Percentiles rank a stretch among this genome's conserved stretches.
Evolutionary conservation across 2,888 invertebrate species (phyloP).

Genomic region (Candidula unifasciata): DNA sequence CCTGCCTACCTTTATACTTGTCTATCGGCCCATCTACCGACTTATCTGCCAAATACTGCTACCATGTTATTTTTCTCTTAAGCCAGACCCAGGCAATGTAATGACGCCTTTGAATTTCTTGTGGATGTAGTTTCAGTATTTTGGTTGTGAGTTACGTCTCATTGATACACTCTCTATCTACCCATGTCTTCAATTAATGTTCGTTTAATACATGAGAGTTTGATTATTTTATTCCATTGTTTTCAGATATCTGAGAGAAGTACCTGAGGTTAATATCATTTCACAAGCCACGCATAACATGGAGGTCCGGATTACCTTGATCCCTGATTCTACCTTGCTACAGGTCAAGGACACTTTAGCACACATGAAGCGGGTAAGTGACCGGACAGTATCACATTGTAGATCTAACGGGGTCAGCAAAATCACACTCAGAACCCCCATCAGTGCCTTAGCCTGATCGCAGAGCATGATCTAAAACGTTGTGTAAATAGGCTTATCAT

Average conservation of each 20-base stretch:
- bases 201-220: not conserved
- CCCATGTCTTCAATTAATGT: not conserved
- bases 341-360: constrained; percentile 49
- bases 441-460: too few species aligned
- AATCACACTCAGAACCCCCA: too few species aligned
- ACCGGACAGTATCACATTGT: not conserved
- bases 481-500: too few species aligned
- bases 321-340: constrained; percentile 36
- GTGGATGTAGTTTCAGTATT: too few species aligned
- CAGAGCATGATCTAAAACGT: too few species aligned
- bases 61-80: too few species aligned
- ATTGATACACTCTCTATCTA: not conserved
- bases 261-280: constrained; percentile 52
- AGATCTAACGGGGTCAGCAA: too few species aligned
- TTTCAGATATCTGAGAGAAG: constrained; percentile 49
- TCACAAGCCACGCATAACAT: constrained; percentile 46
- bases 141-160: not conserved
- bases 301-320: constrained; percentile 49
- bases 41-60: too few species aligned
- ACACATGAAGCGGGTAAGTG: constrained; percentile 50
- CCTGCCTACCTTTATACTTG: too few species aligned
- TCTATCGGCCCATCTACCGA: too few species aligned
- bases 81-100: too few species aligned
- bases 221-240: not conserved
- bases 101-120: too few species aligned